These are phyloP conservation scores for Drosophila busckii DNA, from an alignment of 1,140 invertebrate species.

Conservation along the genomic window DNA sequence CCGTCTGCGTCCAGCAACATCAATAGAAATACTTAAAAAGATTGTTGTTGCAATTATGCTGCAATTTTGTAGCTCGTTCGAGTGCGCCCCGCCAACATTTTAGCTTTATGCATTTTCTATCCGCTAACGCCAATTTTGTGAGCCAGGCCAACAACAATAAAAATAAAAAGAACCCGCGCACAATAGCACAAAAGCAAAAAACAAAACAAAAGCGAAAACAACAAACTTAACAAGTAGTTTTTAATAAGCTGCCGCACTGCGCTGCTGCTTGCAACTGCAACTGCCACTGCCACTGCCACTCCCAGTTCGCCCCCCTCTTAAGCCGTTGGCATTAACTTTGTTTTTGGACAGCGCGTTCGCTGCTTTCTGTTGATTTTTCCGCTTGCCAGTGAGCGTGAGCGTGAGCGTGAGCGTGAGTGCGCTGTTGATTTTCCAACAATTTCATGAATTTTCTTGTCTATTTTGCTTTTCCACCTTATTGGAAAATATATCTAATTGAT, in stretches of 20 bases:
- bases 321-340: conserved; percentile 31
- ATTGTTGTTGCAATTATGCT: conserved; percentile 59
- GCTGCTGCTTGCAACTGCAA: neutral
- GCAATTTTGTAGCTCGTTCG: conserved; percentile 31
- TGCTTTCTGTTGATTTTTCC: conserved; percentile 60
- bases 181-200: conserved; percentile 7
- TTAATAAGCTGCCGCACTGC: conserved; percentile 53
- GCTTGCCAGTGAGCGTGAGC: conserved; percentile 25
- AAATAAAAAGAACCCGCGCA: conserved; percentile 3
- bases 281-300: neutral
- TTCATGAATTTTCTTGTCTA: conserved; percentile 21
- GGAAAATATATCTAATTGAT: conserved; percentile 56
- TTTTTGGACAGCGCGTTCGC: conserved; percentile 22
- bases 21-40: neutral
- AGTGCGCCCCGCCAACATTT: conserved; percentile 4
- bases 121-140: conserved; percentile 37
- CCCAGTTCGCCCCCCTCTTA: neutral
- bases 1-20: neutral
- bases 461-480: conserved; percentile 37
- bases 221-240: conserved; percentile 61
- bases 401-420: conserved; percentile 1
- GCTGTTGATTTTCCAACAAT: conserved; percentile 46
- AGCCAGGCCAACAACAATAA: conserved; percentile 25
- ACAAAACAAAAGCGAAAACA: conserved; percentile 37
- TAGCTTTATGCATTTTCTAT: conserved; percentile 53